These are phyloP conservation scores for Lucinisca nassula DNA, from an alignment of 2,888 invertebrate genomes.

Conservation along the genomic window DNA sequence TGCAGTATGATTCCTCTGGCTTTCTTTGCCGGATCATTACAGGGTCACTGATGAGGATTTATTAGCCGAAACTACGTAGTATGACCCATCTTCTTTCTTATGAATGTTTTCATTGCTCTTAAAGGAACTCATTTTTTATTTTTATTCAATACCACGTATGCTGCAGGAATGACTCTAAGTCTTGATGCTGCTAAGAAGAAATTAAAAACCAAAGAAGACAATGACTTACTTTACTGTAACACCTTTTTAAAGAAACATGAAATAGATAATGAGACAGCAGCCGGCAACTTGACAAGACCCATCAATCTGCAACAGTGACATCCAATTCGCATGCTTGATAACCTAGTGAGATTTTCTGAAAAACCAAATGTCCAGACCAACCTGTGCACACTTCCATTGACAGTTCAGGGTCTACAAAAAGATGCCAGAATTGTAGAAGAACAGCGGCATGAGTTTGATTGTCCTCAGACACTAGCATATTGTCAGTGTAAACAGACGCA, in stretches of 20 bases:
- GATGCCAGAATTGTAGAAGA: conserved; percentile 47
- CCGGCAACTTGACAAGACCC: neutral
- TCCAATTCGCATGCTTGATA: conserved; percentile 47
- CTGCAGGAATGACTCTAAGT: conserved; percentile 33
- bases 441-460: conserved; percentile 46
- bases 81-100: no score
- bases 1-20: no score
- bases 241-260: conserved; percentile 48
- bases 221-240: conserved; percentile 52
- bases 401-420: conserved; percentile 49
- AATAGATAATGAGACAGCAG: neutral
- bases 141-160: conserved; percentile 41
- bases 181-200: conserved; percentile 27
- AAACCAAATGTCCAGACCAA: conserved; percentile 37
- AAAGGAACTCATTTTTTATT: no score
- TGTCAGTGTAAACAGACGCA: neutral
- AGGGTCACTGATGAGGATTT: no score
- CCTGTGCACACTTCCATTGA: conserved; percentile 61
- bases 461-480: neutral
- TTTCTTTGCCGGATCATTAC: no score
- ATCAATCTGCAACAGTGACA: conserved; percentile 36
- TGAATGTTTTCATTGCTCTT: no score
- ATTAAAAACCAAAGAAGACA: conserved; percentile 29
- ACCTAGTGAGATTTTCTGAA: conserved; percentile 39
- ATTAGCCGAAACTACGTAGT: no score